phyloP scores from a whole-genome alignment of 2,888 invertebrate species.

The Nowickia ferox region DNA sequence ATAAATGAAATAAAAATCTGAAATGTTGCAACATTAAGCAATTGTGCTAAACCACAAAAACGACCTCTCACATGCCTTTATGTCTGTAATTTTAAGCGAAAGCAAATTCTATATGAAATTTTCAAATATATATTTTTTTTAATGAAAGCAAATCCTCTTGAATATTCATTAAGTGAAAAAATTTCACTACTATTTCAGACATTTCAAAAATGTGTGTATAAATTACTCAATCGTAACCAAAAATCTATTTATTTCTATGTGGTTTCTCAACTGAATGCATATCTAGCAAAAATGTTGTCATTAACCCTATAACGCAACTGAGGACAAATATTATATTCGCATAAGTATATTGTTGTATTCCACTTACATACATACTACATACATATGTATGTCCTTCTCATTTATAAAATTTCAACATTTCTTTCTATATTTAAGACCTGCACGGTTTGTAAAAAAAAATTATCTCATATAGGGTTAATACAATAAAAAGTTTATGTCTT shows the following conservation, averaged over 20 bases:
- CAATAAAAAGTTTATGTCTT: background rate
- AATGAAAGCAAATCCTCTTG: slow-evolving; percentile 26
- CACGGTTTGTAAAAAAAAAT: background rate
- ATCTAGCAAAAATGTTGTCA: background rate
- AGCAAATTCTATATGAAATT: slow-evolving; percentile 60
- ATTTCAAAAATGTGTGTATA: slow-evolving; percentile 2
- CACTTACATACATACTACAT: no score
- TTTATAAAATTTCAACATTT: no score
- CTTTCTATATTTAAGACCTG: no score
- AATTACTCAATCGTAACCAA: slow-evolving; percentile 1
- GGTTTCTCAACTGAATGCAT: slow-evolving; percentile 58
- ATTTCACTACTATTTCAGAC: slow-evolving; percentile 25
- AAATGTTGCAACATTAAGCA: slow-evolving; percentile 54
- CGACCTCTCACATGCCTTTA: slow-evolving; percentile 59
- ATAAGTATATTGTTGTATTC: no score
- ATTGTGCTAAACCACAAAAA: background rate
- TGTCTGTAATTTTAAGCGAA: slow-evolving; percentile 22
- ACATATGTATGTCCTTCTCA: no score
- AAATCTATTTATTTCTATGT: slow-evolving; percentile 47
- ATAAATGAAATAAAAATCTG: slow-evolving; percentile 48
- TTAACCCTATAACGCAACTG: slow-evolving; percentile 42
- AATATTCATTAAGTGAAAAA: slow-evolving; percentile 47
- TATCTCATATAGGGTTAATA: slow-evolving; percentile 39
- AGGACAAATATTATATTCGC: background rate
- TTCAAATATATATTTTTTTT: background rate